These are phyloP conservation scores for Periophthalmus modestus DNA, from an alignment of 2,113 vertebrate genomes.

Conservation along the genomic window DNA sequence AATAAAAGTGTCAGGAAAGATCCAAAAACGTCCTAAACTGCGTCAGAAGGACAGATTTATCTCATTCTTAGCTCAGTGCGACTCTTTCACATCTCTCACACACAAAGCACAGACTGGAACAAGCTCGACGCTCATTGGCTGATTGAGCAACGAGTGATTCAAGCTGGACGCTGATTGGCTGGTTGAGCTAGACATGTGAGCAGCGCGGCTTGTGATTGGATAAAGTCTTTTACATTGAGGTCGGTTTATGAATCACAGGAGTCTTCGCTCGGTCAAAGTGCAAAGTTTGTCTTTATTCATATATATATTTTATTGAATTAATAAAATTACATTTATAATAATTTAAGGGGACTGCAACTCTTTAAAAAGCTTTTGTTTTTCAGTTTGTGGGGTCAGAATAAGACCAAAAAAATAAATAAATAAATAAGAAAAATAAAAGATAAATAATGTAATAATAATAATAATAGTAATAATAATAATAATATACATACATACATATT, in stretches of 20 bases:
- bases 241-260: no score
- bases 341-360: no score
- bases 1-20: background rate
- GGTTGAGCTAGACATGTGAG: background rate
- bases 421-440: no score
- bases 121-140: slow-evolving; percentile 31
- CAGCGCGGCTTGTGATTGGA: slow-evolving; percentile 33
- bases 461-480: no score
- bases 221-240: accelerated
- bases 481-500: no score
- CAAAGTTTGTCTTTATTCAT: background rate
- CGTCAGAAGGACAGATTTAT: background rate
- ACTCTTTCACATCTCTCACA: background rate
- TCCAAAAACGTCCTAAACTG: background rate
- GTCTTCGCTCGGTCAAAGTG: background rate
- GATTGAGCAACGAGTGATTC: background rate
- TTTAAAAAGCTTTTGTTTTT: no score
- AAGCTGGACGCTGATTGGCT: slow-evolving; percentile 31
- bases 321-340: no score
- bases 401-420: no score
- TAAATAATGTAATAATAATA: no score
- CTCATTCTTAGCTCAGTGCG: slow-evolving; percentile 26
- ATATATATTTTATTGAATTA: no score
- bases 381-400: no score
- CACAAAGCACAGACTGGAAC: background rate